A percentile compares a stretch with the other conserved stretches of the same genome.
phyloP scores from a whole-genome alignment of 2,888 invertebrate genomes.

The Agrotis ipsilon region DNA sequence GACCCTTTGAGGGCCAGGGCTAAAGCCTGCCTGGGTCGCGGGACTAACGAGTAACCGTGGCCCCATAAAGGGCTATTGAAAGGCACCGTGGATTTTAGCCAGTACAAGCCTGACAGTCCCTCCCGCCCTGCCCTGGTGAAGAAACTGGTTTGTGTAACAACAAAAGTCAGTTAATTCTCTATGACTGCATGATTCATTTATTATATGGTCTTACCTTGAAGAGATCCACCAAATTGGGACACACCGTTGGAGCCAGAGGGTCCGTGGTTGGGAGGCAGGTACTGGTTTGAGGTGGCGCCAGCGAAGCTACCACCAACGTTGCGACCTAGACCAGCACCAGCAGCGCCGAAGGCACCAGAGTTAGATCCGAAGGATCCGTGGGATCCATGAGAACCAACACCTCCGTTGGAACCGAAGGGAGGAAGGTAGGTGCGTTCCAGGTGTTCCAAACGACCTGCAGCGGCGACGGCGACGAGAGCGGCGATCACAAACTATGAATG shows the following conservation, averaged over 20 bases:
- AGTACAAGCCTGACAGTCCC: too few relatives aligned
- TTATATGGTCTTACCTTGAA: constrained; percentile 59
- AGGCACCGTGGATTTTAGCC: too few relatives aligned
- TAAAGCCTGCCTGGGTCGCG: too few relatives aligned
- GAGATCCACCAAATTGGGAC: constrained; percentile 60
- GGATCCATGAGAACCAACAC: constrained; percentile 52
- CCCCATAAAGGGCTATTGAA: too few relatives aligned
- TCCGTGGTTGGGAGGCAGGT: constrained; percentile 83
- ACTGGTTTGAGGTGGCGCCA: constrained; percentile 82
- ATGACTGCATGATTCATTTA: too few relatives aligned
- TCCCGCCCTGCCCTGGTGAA: too few relatives aligned
- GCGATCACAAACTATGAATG: constrained; percentile 80
- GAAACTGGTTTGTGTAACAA: too few relatives aligned
- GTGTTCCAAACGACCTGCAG: constrained; percentile 84
- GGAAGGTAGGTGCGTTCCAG: constrained; percentile 86
- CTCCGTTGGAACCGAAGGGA: constrained; percentile 69
- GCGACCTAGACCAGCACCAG: constrained; percentile 25
- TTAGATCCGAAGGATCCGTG: constrained; percentile 51
- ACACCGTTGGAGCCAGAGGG: constrained; percentile 69
- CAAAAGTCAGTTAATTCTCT: too few relatives aligned
- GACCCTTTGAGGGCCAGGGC: too few relatives aligned
- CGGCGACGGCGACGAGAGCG: constrained; percentile 78
- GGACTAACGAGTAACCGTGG: too few relatives aligned
- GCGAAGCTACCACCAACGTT: constrained; percentile 34
- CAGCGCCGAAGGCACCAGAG: constrained; percentile 52